Evolutionary conservation across 37 sponge, comb jelly and placozoan species (phyloP), one percentile per base, ranked within the genome.

Genomic region (Mnemiopsis leidyi): DNA sequence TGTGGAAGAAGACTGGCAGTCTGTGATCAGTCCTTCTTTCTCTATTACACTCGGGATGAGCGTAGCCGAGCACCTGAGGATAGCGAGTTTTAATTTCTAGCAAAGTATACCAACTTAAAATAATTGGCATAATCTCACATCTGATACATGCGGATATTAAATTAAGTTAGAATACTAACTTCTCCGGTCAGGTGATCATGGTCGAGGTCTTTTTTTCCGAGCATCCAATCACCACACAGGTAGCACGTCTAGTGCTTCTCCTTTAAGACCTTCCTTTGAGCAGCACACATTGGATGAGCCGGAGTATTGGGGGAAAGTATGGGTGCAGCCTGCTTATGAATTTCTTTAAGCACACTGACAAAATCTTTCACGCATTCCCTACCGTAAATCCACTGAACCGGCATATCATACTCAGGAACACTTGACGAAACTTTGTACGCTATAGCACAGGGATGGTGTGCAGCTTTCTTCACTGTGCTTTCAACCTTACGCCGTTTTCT

Each of bases 1-100:
- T 93, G 79, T 93, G 93, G 48, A 93, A 93, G 1, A 93, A 21
- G 1, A 93, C 79, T 3, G 93, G 93, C 1, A 76, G 21, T 26
- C 16, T 23, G 28, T n/a, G 3, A 16, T 2, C 0, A 7, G 21
- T 35, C 26, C 61, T 0, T 18, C 90, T 38, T 25, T 23, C 25
- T 33, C 30, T 38, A 29, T 85, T 85, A 28, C 90, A 85, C 16
- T 18, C 61, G 23, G 90, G 48, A 39, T 85, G 90, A 23, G 90
- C 90, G n/a, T 39, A 38, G 0, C 61, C 61, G n/a, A 48, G 61
- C 61, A 48, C 61, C 61, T 48, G 13, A 48, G 61, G 13, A 48
- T 18, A n/a, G n/a, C n/a, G n/a, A n/a, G n/a, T n/a, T n/a, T n/a
- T n/a, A n/a, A n/a, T n/a, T n/a, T n/a, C n/a, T n/a, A n/a, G n/a